Evolutionary conservation across 2,888 invertebrate genomes (phyloP).

Genomic region (Plutella xylostella): DNA sequence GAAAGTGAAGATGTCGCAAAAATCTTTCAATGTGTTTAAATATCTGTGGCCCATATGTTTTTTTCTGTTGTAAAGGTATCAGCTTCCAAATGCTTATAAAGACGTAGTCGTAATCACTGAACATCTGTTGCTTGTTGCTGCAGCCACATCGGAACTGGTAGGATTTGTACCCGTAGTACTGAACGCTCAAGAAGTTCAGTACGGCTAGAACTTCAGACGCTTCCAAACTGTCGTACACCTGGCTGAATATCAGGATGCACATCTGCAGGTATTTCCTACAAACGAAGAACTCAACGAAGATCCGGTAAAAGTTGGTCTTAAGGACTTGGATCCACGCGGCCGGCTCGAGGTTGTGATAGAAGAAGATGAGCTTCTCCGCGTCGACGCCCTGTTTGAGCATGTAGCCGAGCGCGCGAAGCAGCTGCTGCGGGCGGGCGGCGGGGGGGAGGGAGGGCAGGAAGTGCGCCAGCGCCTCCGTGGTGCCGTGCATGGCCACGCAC

Average conservation of each 20-base stretch:
- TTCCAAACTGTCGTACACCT: neutral
- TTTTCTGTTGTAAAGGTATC: no score
- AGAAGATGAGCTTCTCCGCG: neutral
- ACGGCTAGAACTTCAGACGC: neutral
- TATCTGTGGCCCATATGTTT: no score
- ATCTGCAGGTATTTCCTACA: neutral
- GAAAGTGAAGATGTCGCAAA: no score
- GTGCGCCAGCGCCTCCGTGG: neutral
- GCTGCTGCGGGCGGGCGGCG: neutral
- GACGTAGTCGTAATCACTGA: no score
- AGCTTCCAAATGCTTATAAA: no score
- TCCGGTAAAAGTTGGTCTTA: neutral
- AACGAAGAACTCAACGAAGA: neutral
- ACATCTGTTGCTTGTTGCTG: no score
- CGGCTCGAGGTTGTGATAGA: neutral
- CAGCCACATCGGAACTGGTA: no score
- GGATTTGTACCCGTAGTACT: no score
- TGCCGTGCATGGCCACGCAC: neutral
- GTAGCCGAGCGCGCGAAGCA: neutral
- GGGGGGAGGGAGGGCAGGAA: neutral
- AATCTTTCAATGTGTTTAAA: no score
- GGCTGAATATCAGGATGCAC: neutral
- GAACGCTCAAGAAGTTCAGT: neutral
- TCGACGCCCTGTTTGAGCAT: neutral
- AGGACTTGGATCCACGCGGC: neutral